Conservation (phyloP, 2,888 invertebrate genomes). For the Molorchus minor region DNA sequence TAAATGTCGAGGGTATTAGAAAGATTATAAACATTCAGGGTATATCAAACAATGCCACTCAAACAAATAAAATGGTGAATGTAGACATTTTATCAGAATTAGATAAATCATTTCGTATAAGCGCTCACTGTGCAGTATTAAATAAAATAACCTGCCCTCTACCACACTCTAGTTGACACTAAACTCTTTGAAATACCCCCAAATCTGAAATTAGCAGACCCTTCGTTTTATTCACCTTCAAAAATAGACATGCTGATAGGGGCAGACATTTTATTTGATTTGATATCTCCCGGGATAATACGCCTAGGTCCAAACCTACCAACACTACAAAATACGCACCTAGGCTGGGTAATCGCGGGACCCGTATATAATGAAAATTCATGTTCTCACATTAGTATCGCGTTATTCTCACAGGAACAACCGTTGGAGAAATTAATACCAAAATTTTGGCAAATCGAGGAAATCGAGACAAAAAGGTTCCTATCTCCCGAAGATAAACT, state of each 20-base stretch:
- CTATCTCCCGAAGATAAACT: conserved; percentile 5
- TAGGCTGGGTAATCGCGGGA: not conserved
- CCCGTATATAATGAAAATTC: not conserved
- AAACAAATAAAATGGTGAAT: not conserved
- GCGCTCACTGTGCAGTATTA: no score
- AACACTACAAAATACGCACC: not conserved
- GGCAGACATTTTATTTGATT: not conserved
- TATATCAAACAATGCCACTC: no score
- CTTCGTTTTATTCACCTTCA: not conserved
- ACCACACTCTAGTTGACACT: no score
- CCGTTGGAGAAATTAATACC: not conserved
- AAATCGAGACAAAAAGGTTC: not conserved
- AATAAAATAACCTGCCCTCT: no score
- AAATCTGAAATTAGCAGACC: not conserved
- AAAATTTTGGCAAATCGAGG: conserved; percentile 10
- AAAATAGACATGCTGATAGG: not conserved
- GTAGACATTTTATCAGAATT: not conserved
- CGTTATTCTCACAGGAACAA: not conserved
- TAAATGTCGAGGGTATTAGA: no score
- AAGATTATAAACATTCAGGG: no score
- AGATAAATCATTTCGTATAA: not conserved
- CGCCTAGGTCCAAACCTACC: not conserved
- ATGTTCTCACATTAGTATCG: not conserved
- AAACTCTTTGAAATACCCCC: not conserved
- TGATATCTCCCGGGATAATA: not conserved